Base-by-base conservation (phyloP, 2,888 invertebrate genomes). In the Watsonalla binaria region DNA sequence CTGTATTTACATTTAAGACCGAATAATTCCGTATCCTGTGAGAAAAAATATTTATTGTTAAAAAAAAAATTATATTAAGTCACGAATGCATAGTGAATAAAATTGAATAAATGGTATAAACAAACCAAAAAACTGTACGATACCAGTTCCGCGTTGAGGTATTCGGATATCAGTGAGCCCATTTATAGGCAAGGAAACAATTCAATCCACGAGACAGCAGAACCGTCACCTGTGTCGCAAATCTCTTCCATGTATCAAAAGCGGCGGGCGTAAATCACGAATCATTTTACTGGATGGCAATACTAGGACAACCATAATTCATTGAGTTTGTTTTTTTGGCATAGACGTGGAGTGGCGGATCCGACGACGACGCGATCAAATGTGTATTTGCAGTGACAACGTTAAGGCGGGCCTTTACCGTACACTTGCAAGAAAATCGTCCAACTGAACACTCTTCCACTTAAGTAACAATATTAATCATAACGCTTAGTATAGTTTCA, bases 201-300 rank as follows among this genome's bases (percentile, higher is more conserved):
- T 79, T 79, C 78, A 77, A 78, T 70, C 65, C 71, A 76, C 72
- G 70, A 70, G 66, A 71, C 70, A 70, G 69, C 68, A 66, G 66
- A 65, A 60, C 60, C 64, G 74, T 78, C 82, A 80, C 79, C 79
- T 80, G 79, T 64, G 75, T 66, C 72, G 69, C 76, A 76, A 78
- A 80, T 82, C 74, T 70, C 68, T 60, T 69, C 72, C 76, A 71
- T 80, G 80, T 78, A 82, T 80, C 83, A 84, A 80, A 82, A 76
- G 72, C 74, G 71, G 59, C 66, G 63, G 65, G 68, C 75, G 75
- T 84, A 83, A 81, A 83, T 86, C 84, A 82, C 78, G 73, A 82
- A 85, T 80, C 78, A 84, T 84, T 83, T 83, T 77, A 75, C 76
- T 66, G 67, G 70, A 78, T 72, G 73, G 76, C 76, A 79, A 80